A percentile compares a stretch with the other conserved stretches of the same genome.
These are phyloP conservation scores for Melinaea menophilus DNA, from an alignment of 2,888 invertebrate genomes.

Conservation along the genomic window DNA sequence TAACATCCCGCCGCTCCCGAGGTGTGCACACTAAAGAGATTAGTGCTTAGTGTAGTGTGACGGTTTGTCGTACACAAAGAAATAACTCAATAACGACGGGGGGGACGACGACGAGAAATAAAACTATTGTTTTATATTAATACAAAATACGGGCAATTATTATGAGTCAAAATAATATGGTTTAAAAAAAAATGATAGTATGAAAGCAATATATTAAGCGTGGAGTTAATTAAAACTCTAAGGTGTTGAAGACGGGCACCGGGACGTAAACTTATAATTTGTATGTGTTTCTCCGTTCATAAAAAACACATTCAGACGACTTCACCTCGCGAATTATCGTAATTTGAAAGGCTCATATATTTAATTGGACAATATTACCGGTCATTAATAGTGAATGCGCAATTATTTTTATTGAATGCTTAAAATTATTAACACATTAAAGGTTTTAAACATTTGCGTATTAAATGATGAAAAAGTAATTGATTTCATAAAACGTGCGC, in stretches of 20 bases:
- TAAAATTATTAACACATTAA: constrained; percentile 3
- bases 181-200: constrained; percentile 9
- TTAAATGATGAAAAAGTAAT: too few relatives aligned
- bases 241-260: constrained; percentile 14
- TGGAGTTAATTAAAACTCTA: constrained; percentile 16
- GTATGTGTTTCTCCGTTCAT: constrained; percentile 20
- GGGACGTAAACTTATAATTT: constrained; percentile 19
- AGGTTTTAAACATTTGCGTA: background rate
- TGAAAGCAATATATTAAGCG: constrained; percentile 5
- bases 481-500: too few relatives aligned
- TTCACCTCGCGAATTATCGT: background rate
- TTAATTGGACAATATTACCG: constrained; percentile 6
- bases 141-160: too few relatives aligned
- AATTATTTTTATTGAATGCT: constrained; percentile 2
- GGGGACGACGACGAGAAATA: too few relatives aligned
- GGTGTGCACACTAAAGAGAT: constrained; percentile 47
- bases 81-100: background rate
- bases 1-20: constrained; percentile 38
- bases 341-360: constrained; percentile 6
- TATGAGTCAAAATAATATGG: too few relatives aligned
- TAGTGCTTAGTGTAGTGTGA: constrained; percentile 47
- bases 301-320: constrained; percentile 7
- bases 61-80: background rate
- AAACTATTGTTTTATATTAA: too few relatives aligned
- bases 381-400: background rate